A percentile compares a stretch with the other conserved stretches of the same genome.
Conservation (phyloP, 1,140 invertebrate genomes). For the Dufourea novaeangliae region DNA sequence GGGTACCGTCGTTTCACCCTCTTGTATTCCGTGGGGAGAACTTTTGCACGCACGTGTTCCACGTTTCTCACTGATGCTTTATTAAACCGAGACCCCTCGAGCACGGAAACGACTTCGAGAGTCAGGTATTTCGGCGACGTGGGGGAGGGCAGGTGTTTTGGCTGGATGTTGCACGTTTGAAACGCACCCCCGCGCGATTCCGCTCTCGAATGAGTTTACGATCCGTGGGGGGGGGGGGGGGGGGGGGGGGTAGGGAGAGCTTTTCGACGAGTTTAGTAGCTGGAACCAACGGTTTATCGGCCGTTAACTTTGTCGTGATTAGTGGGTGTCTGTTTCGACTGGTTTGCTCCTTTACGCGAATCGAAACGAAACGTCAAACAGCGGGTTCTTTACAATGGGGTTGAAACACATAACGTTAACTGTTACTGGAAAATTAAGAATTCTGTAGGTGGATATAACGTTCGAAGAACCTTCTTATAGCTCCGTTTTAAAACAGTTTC, state of each 20-base stretch:
- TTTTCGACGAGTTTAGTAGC: constrained; percentile 21
- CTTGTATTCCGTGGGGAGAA: constrained; percentile 50
- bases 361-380: background rate
- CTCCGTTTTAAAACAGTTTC: no score
- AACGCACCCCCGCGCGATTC: constrained; percentile 13
- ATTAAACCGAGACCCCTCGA: constrained; percentile 55
- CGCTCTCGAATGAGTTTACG: constrained; percentile 54
- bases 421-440: background rate
- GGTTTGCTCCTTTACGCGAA: background rate
- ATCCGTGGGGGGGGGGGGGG: constrained; percentile 31
- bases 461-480: no score
- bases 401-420: background rate
- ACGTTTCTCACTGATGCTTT: constrained; percentile 67
- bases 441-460: no score
- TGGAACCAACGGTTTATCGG: constrained; percentile 58
- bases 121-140: constrained; percentile 6
- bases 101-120: constrained; percentile 40
- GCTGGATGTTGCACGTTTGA: background rate
- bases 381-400: background rate
- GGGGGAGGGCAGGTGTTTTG: background rate
- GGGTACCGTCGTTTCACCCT: constrained; percentile 45
- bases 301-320: constrained; percentile 53
- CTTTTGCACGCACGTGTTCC: constrained; percentile 68
- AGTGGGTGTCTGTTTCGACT: background rate
- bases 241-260: no score